A percentile compares a stretch with the other conserved stretches of the same genome.
phyloP scores from a whole-genome alignment of 2,797 vertebrate genomes.

The Monodelphis domestica region DNA sequence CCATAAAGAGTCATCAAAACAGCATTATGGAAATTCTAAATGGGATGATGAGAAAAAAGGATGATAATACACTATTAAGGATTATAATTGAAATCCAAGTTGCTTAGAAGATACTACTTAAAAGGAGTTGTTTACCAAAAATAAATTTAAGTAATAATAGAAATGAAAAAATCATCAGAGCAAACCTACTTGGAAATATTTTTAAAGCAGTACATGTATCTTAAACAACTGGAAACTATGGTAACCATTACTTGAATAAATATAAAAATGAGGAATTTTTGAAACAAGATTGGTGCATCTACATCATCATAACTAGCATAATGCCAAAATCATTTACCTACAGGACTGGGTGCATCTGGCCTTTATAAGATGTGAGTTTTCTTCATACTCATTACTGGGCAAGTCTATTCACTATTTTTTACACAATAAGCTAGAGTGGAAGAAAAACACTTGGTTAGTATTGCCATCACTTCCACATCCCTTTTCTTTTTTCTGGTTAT shows the following conservation, averaged over 20 bases:
- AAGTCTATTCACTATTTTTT: slow-evolving; percentile 35
- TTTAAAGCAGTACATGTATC: slow-evolving; percentile 29
- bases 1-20: background rate
- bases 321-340: slow-evolving; percentile 44
- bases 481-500: slow-evolving; percentile 29
- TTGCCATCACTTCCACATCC: slow-evolving; percentile 20
- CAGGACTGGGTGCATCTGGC: background rate
- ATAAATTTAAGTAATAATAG: background rate
- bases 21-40: slow-evolving; percentile 43
- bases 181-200: slow-evolving; percentile 44
- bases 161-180: background rate
- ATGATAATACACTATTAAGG: slow-evolving; percentile 48
- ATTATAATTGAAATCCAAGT: slow-evolving; percentile 48
- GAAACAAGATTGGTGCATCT: slow-evolving; percentile 19
- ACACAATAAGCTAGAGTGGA: slow-evolving; percentile 48
- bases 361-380: slow-evolving; percentile 28
- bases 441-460: slow-evolving; percentile 30
- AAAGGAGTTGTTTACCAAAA: background rate
- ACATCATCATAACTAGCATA: slow-evolving; percentile 42
- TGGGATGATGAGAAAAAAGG: background rate
- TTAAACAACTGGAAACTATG: slow-evolving; percentile 47
- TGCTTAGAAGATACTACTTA: background rate
- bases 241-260: slow-evolving; percentile 40
- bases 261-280: slow-evolving; percentile 20
- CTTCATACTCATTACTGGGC: slow-evolving; percentile 35